phyloP scores from a whole-genome alignment of 2,888 invertebrate genomes.

The Auanema sp. region DNA sequence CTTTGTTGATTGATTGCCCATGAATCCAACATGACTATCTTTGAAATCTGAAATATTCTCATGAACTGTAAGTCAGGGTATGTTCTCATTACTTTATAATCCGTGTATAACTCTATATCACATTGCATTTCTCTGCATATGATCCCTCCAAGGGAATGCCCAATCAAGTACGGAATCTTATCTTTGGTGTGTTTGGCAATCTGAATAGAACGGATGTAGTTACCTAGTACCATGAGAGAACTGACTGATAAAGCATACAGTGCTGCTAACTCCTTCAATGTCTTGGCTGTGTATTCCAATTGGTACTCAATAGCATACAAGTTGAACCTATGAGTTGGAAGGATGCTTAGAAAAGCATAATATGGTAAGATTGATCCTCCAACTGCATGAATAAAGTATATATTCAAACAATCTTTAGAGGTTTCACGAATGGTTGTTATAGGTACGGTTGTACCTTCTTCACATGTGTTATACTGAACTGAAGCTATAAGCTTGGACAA shows the following conservation, averaged over 20 bases:
- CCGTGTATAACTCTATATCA: slow-evolving; percentile 30
- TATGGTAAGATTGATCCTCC: slow-evolving; percentile 61
- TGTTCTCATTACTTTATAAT: slow-evolving; percentile 23
- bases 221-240: background rate
- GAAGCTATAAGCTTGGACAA: too few species aligned
- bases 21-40: slow-evolving; percentile 51
- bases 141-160: slow-evolving; percentile 59
- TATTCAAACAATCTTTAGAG: slow-evolving; percentile 32
- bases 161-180: slow-evolving; percentile 45
- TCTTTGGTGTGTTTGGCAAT: slow-evolving; percentile 37
- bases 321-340: slow-evolving; percentile 43
- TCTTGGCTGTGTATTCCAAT: slow-evolving; percentile 37
- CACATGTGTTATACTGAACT: background rate
- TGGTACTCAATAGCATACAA: slow-evolving; percentile 56
- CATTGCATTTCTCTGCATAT: slow-evolving; percentile 49
- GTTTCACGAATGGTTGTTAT: slow-evolving; percentile 23
- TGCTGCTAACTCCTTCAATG: slow-evolving; percentile 44
- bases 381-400: slow-evolving; percentile 58
- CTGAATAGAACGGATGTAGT: slow-evolving; percentile 19
- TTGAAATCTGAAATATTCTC: slow-evolving; percentile 25
- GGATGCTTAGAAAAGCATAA: slow-evolving; percentile 49
- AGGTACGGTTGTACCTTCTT: background rate
- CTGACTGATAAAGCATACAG: slow-evolving; percentile 51
- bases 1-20: slow-evolving; percentile 46
- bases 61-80: background rate